Evolutionary conservation across 2,797 vertebrate species (phyloP).

Genomic region (Tadarida brasiliensis): DNA sequence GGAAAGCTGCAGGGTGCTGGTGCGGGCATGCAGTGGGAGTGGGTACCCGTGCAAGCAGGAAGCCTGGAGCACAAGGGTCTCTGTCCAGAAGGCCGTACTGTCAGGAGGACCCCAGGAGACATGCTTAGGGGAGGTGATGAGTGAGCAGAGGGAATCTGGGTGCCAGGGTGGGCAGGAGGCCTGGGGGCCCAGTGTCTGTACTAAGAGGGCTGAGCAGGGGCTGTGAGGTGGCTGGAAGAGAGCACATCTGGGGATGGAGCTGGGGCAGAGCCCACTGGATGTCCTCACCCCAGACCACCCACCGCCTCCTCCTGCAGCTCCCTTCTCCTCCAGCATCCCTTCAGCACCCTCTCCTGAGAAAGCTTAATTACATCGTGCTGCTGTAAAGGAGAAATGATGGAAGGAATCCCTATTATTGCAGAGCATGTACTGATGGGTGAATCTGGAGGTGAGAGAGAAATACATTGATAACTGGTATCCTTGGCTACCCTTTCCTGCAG

Average conservation of each 20-base stretch:
- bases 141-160: not conserved
- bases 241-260: not conserved
- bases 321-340: not conserved
- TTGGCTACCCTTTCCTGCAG: not conserved
- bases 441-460: not conserved
- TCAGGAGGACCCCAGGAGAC: not conserved
- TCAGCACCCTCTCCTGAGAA: not conserved
- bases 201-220: not conserved
- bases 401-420: not conserved
- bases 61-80: not conserved
- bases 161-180: not conserved
- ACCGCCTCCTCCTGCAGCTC: not conserved
- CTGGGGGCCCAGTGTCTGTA: no score
- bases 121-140: not conserved
- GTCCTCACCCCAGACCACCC: not conserved
- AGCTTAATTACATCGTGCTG: not conserved
- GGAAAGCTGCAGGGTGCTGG: accelerated
- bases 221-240: not conserved
- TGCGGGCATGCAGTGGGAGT: not conserved
- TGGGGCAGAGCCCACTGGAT: not conserved
- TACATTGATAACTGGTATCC: not conserved
- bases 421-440: not conserved
- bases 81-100: not conserved
- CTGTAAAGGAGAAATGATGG: not conserved
- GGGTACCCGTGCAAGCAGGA: not conserved